Conservation (phyloP, 2,888 invertebrate genomes). For the Linnaemya vulpina region DNA sequence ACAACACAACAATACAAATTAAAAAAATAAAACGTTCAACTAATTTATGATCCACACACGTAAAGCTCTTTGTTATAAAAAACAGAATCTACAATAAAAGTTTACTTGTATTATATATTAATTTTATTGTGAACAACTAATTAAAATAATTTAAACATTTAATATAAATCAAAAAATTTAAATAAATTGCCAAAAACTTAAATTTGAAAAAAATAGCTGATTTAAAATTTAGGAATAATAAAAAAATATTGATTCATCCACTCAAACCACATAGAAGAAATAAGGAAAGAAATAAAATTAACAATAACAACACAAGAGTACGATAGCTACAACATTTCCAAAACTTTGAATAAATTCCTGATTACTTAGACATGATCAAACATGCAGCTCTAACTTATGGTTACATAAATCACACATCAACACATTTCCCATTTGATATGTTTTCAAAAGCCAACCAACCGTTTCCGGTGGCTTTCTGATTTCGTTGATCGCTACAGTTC, state of each 20-base stretch:
- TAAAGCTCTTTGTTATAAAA: conserved; percentile 43
- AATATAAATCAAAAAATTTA: conserved; percentile 66
- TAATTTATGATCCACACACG: conserved; percentile 70
- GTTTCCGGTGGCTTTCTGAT: conserved; percentile 64
- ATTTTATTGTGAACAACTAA: conserved; percentile 68
- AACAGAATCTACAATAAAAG: conserved; percentile 18
- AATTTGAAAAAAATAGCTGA: conserved; percentile 27
- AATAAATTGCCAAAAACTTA: conserved; percentile 37
- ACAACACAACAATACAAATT: conserved; percentile 43
- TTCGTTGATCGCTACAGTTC: conserved; percentile 38
- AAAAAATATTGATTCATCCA: conserved; percentile 61
- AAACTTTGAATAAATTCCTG: conserved; percentile 42
- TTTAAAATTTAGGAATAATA: conserved; percentile 18
- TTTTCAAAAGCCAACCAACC: conserved; percentile 40
- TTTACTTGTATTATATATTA: conserved; percentile 53
- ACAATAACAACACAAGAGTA: conserved; percentile 9
- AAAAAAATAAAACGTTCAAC: conserved; percentile 30
- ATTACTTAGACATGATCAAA: conserved; percentile 64
- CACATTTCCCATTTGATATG: conserved; percentile 54
- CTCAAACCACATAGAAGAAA: conserved; percentile 45
- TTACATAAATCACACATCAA: conserved; percentile 63
- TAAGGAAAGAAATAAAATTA: neutral
- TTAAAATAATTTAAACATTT: conserved; percentile 71
- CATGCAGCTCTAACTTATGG: conserved; percentile 60
- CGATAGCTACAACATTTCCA: conserved; percentile 10